Evolutionary conservation across 2,888 invertebrate genomes (phyloP), one percentile per base, ranked within the genome.

Genomic region (Anoplius nigerrimus): DNA sequence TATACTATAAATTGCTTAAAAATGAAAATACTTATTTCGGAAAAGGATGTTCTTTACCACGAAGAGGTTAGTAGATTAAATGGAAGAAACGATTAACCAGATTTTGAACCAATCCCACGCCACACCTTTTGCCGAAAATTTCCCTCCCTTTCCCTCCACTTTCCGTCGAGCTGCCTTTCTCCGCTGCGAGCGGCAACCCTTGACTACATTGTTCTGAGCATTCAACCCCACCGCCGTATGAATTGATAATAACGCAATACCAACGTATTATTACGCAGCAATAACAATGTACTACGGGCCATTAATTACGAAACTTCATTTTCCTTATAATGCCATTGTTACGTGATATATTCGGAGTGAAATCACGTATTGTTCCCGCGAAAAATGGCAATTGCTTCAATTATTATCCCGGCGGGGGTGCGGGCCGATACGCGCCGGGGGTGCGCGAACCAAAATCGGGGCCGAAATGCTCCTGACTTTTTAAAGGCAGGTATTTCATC

Each of bases 291-390:
- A 71, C 46, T 51, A 51, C n/a, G 59, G 51, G 48, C 51, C 53
- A 71, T 74, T 76, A 76, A 76, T 76, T 76, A 68, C 59, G 51
- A 54, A 46, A 63, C 64, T 68, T 68, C 66, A 68, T 71, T 71
- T 64, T 62, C 71, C 61, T 58, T 58, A 58, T 58, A 58, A 58
- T 48, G 48, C 48, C 48, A 48, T 48, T 48, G 48, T 48, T 18
- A 8, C 16, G 48, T 16, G 48, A 18, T 48, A 18, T 48, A 18
- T 48, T 48, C 48, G 48, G 48, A 16, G 48, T 18, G 48, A 18
- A 48, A 48, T 48, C 48, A 18, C 48, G 48, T 48, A 48, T 48
- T 48, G 18, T 48, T 16, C 48, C 18, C n/a, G 13, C 48, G 48
- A 48, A 48, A 48, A 48, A 48, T 48, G 16, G 48, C 48, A 48